Percentiles rank a stretch among this genome's conserved stretches.
These are phyloP conservation scores for Thecocarcelia acutangulata DNA, from an alignment of 2,888 invertebrate genomes.

Conservation along the genomic window DNA sequence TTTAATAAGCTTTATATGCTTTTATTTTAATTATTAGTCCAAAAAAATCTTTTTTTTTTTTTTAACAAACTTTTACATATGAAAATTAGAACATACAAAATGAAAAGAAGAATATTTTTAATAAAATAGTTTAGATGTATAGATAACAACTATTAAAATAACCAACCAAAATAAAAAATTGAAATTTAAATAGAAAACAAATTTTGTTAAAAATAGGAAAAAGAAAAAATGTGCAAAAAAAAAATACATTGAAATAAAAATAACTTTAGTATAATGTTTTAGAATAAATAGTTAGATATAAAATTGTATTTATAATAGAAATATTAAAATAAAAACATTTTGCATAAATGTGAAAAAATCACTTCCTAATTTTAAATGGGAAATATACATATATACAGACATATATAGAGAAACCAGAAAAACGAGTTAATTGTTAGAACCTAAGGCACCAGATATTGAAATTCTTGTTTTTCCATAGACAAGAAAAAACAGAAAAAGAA, in stretches of 20 bases:
- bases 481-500: conserved; percentile 18
- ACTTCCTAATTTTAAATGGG: neutral
- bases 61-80: conserved; percentile 45
- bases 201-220: conserved; percentile 5
- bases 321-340: conserved; percentile 43
- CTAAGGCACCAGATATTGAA: conserved; percentile 51
- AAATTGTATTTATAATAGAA: conserved; percentile 54
- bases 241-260: conserved; percentile 14
- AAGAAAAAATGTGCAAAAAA: neutral
- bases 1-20: conserved; percentile 20
- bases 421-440: conserved; percentile 52
- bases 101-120: conserved; percentile 33
- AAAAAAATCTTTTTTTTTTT: conserved; percentile 21
- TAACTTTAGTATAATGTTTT: conserved; percentile 32
- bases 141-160: conserved; percentile 46
- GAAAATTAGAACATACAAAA: neutral
- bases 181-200: conserved; percentile 25
- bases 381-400: neutral
- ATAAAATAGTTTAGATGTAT: conserved; percentile 27
- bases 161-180: conserved; percentile 33
- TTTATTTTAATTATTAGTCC: conserved; percentile 29
- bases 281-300: conserved; percentile 43
- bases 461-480: conserved; percentile 12
- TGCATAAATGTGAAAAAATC: conserved; percentile 31
- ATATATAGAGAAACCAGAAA: neutral